Evolutionary conservation across 2,113 vertebrate genomes (phyloP).

Genomic region (Hyperopisus bebe): DNA sequence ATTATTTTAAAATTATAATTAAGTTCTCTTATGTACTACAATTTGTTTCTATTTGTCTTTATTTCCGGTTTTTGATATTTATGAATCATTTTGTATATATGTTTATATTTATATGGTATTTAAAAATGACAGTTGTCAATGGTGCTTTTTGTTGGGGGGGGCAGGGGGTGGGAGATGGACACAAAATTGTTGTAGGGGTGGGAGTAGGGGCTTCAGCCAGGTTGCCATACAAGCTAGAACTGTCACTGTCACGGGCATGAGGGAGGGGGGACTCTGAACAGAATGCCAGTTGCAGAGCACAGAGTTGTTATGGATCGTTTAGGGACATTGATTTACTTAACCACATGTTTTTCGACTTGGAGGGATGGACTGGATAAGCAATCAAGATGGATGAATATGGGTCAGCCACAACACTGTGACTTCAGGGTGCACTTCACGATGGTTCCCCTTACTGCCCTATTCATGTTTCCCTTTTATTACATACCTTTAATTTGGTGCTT

Average conservation of each 20-base stretch:
- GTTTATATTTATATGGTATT: background rate
- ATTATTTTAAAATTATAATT: background rate
- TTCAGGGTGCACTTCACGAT: background rate
- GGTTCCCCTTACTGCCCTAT: background rate
- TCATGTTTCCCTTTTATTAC: background rate
- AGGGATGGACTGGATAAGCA: background rate
- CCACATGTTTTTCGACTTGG: background rate
- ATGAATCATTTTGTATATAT: background rate
- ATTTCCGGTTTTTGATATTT: background rate
- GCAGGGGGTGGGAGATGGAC: background rate
- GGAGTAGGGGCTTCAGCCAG: background rate
- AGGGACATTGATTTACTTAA: background rate
- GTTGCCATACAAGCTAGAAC: background rate
- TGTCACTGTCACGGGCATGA: background rate
- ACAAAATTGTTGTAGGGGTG: background rate
- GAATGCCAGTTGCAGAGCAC: background rate
- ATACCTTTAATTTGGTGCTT: conserved; percentile 32
- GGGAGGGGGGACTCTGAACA: background rate
- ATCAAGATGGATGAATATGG: background rate
- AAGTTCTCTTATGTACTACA: background rate
- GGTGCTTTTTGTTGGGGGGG: background rate
- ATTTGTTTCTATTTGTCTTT: background rate
- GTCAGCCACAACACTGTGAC: background rate
- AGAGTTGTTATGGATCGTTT: background rate
- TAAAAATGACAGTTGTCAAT: background rate